Conservation (phyloP, 2,797 vertebrate genomes). For the Scyliorhinus canicula region DNA sequence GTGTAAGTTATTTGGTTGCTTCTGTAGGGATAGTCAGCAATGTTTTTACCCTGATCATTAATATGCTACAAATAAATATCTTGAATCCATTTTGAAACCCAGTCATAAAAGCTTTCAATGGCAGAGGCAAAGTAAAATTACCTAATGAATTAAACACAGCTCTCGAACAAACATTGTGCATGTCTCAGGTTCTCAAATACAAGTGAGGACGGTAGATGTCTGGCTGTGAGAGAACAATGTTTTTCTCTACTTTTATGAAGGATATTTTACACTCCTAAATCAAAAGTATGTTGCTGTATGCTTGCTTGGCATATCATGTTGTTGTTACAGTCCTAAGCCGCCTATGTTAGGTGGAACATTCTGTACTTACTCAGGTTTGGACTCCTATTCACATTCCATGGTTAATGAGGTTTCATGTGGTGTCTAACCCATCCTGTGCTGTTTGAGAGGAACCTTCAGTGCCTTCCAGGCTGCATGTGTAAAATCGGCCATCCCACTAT, state of each 20-base stretch:
- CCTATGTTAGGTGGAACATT: constrained; percentile 15
- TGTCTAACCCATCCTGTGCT: not conserved
- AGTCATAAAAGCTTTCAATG: not conserved
- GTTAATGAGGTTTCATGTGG: constrained; percentile 9
- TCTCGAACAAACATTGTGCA: not conserved
- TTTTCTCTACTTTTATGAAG: not conserved
- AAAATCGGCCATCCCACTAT: not conserved
- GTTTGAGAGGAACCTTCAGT: not conserved
- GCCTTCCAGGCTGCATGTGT: not conserved
- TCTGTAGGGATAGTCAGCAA: not conserved
- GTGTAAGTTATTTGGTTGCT: not conserved
- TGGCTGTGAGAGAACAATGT: not conserved
- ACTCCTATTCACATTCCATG: constrained; percentile 28
- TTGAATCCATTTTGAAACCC: not conserved
- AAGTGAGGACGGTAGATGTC: not conserved
- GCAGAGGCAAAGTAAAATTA: not conserved
- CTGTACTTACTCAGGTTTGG: constrained; percentile 21
- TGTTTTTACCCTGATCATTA: not conserved
- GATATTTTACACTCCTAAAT: not conserved
- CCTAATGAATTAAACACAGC: no score
- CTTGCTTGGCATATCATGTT: not conserved
- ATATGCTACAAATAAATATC: not conserved
- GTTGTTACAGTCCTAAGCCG: not conserved
- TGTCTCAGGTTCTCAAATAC: not conserved
- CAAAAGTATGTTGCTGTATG: not conserved